phyloP scores from a whole-genome alignment of 2,797 vertebrate species.

The Hypotaenidia philippensis region DNA sequence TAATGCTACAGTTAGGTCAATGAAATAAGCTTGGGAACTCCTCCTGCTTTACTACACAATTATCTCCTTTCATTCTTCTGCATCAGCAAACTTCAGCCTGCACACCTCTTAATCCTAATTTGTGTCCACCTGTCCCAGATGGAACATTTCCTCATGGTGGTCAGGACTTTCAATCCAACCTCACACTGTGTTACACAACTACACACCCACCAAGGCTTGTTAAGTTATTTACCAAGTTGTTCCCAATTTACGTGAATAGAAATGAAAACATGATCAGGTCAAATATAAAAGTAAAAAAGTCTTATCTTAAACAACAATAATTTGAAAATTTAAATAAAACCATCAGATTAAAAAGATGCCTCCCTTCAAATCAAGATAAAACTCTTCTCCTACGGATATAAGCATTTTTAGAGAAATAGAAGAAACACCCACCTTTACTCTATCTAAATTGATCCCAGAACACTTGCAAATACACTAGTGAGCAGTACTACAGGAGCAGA shows the following conservation, averaged over 20 bases:
- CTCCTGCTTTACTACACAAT: neutral
- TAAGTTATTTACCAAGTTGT: neutral
- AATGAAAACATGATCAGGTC: neutral
- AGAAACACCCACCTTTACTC: neutral
- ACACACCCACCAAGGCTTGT: neutral
- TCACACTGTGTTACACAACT: neutral
- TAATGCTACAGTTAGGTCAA: neutral
- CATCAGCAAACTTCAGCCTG: neutral
- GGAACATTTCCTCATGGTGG: neutral
- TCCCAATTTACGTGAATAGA: neutral
- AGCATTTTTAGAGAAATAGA: neutral
- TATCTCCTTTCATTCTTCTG: neutral
- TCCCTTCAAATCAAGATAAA: neutral
- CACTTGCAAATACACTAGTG: neutral
- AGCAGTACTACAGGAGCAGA: neutral
- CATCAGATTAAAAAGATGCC: neutral
- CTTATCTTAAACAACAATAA: neutral
- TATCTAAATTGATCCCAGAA: neutral
- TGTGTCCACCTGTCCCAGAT: neutral
- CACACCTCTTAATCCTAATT: neutral
- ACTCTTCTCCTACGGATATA: neutral
- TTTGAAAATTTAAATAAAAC: neutral
- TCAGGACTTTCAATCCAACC: neutral
- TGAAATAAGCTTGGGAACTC: neutral
- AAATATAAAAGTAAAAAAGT: neutral